Evolutionary conservation across 1,140 invertebrate species (phyloP).

Genomic region (Arctopsyche grandis): DNA sequence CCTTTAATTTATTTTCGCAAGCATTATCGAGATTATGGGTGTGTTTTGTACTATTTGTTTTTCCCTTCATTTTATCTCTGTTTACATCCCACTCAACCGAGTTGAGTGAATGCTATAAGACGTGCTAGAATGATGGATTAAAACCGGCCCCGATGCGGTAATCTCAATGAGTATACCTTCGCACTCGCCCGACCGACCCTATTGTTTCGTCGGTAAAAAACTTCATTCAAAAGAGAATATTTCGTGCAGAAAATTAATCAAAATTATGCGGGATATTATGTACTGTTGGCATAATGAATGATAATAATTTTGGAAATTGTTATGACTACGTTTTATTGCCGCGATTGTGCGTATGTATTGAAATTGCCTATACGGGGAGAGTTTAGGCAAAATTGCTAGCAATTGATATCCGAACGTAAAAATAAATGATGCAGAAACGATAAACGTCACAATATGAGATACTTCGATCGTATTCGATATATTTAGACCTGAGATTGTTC

Average conservation of each 20-base stretch:
- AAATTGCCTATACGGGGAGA: conserved; percentile 24
- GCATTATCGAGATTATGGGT: not conserved
- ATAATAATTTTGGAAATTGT: too few species aligned
- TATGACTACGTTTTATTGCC: too few species aligned
- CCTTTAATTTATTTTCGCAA: conserved; percentile 7
- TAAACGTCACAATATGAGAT: conserved; percentile 35
- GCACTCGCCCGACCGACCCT: not conserved
- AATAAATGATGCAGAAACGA: conserved; percentile 35
- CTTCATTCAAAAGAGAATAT: too few species aligned
- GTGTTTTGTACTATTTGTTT: not conserved
- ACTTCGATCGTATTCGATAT: not conserved
- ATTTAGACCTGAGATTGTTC: not conserved
- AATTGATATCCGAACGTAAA: conserved; percentile 33
- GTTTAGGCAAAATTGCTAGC: not conserved
- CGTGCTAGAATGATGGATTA: conserved; percentile 6
- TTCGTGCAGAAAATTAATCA: too few species aligned
- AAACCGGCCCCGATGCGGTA: not conserved
- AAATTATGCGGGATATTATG: too few species aligned
- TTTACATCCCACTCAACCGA: not conserved
- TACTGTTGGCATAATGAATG: too few species aligned
- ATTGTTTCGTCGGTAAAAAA: too few species aligned
- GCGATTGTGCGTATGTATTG: too few species aligned
- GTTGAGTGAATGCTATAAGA: not conserved
- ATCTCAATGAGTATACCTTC: not conserved
- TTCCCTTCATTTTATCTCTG: not conserved